A percentile compares a stretch with the other conserved stretches of the same genome.
These are phyloP conservation scores for Bradysia coprophila DNA, from an alignment of 1,140 invertebrate genomes.

Conservation along the genomic window DNA sequence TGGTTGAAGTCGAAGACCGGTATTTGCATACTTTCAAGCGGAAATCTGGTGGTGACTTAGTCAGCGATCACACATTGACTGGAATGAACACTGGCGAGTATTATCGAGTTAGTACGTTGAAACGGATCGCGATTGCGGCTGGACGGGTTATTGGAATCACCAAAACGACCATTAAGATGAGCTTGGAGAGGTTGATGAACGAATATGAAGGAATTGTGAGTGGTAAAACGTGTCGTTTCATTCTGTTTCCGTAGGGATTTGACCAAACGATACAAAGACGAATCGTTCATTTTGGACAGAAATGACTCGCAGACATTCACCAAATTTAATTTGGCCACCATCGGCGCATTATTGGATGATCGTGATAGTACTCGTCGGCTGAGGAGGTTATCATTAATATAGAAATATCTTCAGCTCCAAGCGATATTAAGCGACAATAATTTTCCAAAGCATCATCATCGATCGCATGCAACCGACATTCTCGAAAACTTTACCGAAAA, in stretches of 20 bases:
- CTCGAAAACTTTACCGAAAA: conserved; percentile 27
- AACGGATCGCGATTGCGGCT: conserved; percentile 34
- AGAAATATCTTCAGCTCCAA: too few species aligned
- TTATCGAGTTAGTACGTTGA: conserved; percentile 36
- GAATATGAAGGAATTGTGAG: too few species aligned
- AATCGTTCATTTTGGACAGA: conserved; percentile 40
- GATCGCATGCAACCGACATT: conserved; percentile 32
- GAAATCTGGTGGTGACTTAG: too few species aligned
- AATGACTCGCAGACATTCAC: conserved; percentile 34
- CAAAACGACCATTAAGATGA: conserved; percentile 27
- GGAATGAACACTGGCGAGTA: conserved; percentile 28
- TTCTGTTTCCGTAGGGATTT: too few species aligned
- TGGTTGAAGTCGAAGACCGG: conserved; percentile 23
- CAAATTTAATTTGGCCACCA: conserved; percentile 32
- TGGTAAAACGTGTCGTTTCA: too few species aligned
- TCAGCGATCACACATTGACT: too few species aligned
- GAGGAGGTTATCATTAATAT: too few species aligned
- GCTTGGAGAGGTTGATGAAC: conserved; percentile 30
- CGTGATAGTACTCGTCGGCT: conserved; percentile 19
- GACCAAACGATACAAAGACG: conserved; percentile 19
- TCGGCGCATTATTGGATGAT: conserved; percentile 39
- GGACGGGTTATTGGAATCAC: conserved; percentile 32
- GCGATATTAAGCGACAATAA: too few species aligned
- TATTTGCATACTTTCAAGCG: conserved; percentile 27
- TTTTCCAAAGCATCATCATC: conserved; percentile 30